Evolutionary conservation across 1,140 invertebrate genomes (phyloP), one percentile per base, ranked within the genome.

Genomic region (Coenobita brevimanus): DNA sequence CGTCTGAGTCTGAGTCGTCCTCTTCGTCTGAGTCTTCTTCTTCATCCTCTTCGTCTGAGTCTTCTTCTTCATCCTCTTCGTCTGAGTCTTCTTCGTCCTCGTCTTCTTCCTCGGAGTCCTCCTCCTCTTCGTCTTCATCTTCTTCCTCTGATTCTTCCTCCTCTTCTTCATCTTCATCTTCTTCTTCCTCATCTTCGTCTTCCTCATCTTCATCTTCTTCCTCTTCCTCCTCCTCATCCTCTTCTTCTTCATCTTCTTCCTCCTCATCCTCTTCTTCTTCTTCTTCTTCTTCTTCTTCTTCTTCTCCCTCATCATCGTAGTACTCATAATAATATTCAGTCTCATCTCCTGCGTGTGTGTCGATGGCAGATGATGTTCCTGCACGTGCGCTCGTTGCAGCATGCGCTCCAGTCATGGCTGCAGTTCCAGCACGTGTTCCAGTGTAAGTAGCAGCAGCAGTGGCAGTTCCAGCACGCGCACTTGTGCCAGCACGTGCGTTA

Each of bases 41-140:
- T 33, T 82, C 80, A 2, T 36, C 43, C 21, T n/a, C 73, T 6
- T 76, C 67, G 3, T 30, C 24, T 3, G 71, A 67, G 8, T 73
- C 81, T 27, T 71, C 82, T 24, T 69, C 41, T n/a, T 73, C 69
- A 13, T 83, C 81, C 24, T 84, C 82, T 60, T 76, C 82, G 36
- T 69, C 64, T 21, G 64, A 73, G 33, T 82, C 82, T 36, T 54
- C 81, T 21, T 60, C 41, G 2, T 78, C 30, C 13, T 83, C 82
- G 27, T 83, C 82, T 6, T 83, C 82, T 2, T 73, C 46, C 4
- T 73, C 69, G 10, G 50, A 84, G 15, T 73, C 69, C 10, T 83
- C 64, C 36, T 82, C 80, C n/a, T 62, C 80, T 62, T 76, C 82
- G 4, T 84, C 82, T 6, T 76, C 43, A 41, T 46, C 43, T 8